Evolutionary conservation across 2,113 vertebrate genomes (phyloP).

Genomic region (Noctilio leporinus): DNA sequence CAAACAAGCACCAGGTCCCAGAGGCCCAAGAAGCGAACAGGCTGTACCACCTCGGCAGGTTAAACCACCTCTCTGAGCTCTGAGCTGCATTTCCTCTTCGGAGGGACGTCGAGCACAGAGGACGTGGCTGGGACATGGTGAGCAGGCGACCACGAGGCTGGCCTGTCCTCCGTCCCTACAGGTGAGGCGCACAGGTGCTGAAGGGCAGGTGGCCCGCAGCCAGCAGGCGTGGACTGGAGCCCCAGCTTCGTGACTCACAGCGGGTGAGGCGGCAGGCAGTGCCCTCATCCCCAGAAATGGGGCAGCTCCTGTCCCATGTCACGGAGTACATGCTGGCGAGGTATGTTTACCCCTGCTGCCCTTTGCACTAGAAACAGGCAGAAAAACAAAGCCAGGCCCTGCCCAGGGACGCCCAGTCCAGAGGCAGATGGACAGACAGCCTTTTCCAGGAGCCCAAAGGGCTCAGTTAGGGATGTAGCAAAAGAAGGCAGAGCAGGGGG

Average conservation of each 20-base stretch:
- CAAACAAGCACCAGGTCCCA: fast-evolving
- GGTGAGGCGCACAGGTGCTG: neutral
- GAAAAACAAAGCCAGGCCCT: neutral
- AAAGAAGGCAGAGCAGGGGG: neutral
- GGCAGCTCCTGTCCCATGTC: fast-evolving
- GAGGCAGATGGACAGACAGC: neutral
- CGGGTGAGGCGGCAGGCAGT: fast-evolving
- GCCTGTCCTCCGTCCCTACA: neutral
- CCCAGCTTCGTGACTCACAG: fast-evolving
- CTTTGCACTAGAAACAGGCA: neutral
- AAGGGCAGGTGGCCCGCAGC: fast-evolving
- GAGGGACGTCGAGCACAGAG: fast-evolving
- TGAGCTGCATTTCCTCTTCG: neutral
- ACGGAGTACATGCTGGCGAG: fast-evolving
- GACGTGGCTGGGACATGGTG: neutral
- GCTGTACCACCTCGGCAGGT: neutral
- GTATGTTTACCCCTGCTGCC: fast-evolving
- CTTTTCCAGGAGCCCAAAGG: neutral
- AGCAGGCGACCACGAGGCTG: fast-evolving
- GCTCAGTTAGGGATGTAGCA: fast-evolving
- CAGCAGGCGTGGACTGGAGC: neutral
- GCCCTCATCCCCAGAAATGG: neutral
- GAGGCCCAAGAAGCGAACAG: neutral
- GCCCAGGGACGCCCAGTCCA: neutral
- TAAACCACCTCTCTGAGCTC: neutral